These are phyloP conservation scores for Cebidichthys violaceus DNA, from an alignment of 2,113 vertebrate species.

Conservation along the genomic window DNA sequence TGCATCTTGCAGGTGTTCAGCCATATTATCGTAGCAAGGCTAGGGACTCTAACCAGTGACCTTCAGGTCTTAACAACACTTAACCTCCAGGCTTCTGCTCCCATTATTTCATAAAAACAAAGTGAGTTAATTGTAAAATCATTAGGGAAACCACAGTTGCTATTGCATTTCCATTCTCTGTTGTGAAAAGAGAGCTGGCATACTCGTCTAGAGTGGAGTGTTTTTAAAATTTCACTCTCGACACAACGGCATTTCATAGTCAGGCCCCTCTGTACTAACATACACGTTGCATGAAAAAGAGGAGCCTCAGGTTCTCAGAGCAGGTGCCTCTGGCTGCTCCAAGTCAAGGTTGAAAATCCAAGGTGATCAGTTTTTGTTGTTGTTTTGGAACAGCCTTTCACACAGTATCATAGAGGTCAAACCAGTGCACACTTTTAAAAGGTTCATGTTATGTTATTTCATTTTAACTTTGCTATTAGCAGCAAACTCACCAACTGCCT, in stretches of 20 bases:
- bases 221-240: background rate
- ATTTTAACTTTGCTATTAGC: background rate
- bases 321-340: background rate
- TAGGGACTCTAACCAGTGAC: background rate
- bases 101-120: background rate
- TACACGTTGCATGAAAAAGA: background rate
- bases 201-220: background rate
- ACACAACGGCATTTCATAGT: background rate
- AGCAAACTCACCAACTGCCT: constrained; percentile 93
- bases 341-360: background rate
- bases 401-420: background rate
- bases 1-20: background rate
- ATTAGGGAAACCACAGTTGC: background rate
- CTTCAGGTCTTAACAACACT: background rate
- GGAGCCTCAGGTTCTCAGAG: background rate
- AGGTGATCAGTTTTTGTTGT: background rate
- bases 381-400: background rate
- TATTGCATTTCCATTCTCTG: background rate
- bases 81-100: background rate
- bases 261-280: background rate
- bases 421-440: background rate
- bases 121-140: constrained; percentile 2
- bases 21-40: background rate
- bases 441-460: background rate
- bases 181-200: background rate